A percentile compares a stretch with the other conserved stretches of the same genome.
These are phyloP conservation scores for Sycophila sp. DNA, from an alignment of 1,140 invertebrate genomes.

Conservation along the genomic window DNA sequence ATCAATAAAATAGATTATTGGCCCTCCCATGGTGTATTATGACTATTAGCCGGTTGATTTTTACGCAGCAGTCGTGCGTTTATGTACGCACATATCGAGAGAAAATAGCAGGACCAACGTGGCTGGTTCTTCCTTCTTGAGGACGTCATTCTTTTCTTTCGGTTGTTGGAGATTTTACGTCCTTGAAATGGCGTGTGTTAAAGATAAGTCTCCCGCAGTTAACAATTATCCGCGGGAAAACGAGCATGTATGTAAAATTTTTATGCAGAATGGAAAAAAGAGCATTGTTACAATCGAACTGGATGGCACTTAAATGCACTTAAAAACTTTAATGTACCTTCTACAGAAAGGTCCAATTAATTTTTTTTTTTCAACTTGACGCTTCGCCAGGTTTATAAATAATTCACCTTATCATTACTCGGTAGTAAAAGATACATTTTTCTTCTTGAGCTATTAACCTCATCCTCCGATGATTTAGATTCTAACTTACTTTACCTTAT, in stretches of 20 bases:
- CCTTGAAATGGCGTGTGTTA: constrained; percentile 24
- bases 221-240: constrained; percentile 28
- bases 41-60: neutral
- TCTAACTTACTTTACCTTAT: no score
- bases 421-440: no score
- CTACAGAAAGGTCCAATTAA: no score
- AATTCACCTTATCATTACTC: no score
- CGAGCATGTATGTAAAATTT: constrained; percentile 8
- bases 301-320: no score
- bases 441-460: no score
- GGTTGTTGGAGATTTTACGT: constrained; percentile 19
- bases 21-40: constrained; percentile 37
- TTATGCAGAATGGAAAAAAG: constrained; percentile 26
- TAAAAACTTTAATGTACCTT: no score
- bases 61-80: neutral
- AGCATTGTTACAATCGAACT: constrained; percentile 24
- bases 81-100: neutral
- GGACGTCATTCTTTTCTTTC: neutral
- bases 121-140: neutral
- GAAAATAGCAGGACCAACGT: constrained; percentile 1
- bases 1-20: no score
- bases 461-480: no score
- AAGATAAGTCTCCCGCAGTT: constrained; percentile 34
- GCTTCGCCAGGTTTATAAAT: no score
- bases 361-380: no score